Percentiles rank a stretch among this genome's conserved stretches.
These are phyloP conservation scores for Zygaena filipendulae DNA, from an alignment of 2,888 invertebrate species.

Conservation along the genomic window DNA sequence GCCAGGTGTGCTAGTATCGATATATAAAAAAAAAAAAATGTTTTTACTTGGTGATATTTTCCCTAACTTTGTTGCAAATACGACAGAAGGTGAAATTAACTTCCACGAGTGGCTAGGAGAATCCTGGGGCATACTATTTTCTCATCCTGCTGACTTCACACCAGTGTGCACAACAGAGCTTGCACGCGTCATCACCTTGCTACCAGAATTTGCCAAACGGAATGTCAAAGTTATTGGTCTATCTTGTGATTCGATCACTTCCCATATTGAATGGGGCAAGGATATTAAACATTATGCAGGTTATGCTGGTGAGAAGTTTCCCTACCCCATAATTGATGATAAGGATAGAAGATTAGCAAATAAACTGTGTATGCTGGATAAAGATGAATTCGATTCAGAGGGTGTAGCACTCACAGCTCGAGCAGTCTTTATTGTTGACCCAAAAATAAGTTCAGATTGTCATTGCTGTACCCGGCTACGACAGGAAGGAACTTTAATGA, in stretches of 20 bases:
- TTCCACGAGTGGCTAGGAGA: slow-evolving; percentile 91
- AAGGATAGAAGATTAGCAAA: slow-evolving; percentile 80
- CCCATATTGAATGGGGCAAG: slow-evolving; percentile 83
- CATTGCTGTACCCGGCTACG: slow-evolving; percentile 94
- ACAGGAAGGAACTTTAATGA: slow-evolving; percentile 97
- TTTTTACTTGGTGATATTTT: slow-evolving; percentile 87
- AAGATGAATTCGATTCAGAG: slow-evolving; percentile 80
- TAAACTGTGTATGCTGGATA: slow-evolving; percentile 92
- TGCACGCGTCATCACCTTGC: slow-evolving; percentile 76
- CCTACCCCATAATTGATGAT: slow-evolving; percentile 96
- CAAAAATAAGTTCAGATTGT: slow-evolving; percentile 86
- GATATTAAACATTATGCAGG: slow-evolving; percentile 80
- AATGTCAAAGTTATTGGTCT: slow-evolving; percentile 91
- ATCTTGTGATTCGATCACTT: slow-evolving; percentile 86
- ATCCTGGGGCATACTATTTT: slow-evolving; percentile 95
- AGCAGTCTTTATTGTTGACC: slow-evolving; percentile 89
- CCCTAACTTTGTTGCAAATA: slow-evolving; percentile 88
- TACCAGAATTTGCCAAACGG: slow-evolving; percentile 83
- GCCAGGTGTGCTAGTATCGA: too few relatives aligned
- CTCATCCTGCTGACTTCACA: slow-evolving; percentile 97
- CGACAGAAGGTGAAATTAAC: slow-evolving; percentile 82
- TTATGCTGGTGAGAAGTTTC: slow-evolving; percentile 67
- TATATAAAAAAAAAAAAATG: too few relatives aligned
- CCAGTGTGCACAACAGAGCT: slow-evolving; percentile 98
- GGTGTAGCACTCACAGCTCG: slow-evolving; percentile 90